Percentiles rank a stretch among this genome's conserved stretches.
Conservation (phyloP, 2,888 invertebrate species). For the Pelosia muscerda region DNA sequence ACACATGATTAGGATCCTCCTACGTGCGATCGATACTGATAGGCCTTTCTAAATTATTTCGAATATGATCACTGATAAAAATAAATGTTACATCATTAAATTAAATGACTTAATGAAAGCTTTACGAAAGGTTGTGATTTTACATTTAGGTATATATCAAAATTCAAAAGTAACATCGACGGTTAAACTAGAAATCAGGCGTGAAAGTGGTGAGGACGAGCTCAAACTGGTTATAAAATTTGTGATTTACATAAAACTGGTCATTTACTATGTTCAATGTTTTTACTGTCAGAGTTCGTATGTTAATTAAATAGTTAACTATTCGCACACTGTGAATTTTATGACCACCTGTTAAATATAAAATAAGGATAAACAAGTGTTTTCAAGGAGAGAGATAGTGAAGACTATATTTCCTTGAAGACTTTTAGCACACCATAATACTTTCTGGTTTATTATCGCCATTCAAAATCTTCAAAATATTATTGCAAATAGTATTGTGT, state of each 20-base stretch:
- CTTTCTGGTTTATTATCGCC: too few relatives aligned
- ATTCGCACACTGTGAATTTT: constrained; percentile 36
- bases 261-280: constrained; percentile 54
- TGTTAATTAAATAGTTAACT: constrained; percentile 43
- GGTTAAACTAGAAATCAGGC: constrained; percentile 72
- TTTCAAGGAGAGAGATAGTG: background rate
- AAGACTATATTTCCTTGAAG: background rate
- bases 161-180: constrained; percentile 60
- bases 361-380: background rate
- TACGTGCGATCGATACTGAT: constrained; percentile 29
- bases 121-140: constrained; percentile 24
- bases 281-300: constrained; percentile 47
- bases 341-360: constrained; percentile 16
- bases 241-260: constrained; percentile 70
- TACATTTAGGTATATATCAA: constrained; percentile 46
- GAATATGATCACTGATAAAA: constrained; percentile 36
- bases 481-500: too few relatives aligned
- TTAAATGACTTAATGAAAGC: constrained; percentile 35
- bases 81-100: constrained; percentile 40
- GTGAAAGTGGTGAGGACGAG: constrained; percentile 77
- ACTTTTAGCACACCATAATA: too few relatives aligned
- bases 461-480: too few relatives aligned
- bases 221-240: constrained; percentile 72
- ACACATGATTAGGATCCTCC: constrained; percentile 27
- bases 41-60: constrained; percentile 52